Conservation (phyloP, 2,888 invertebrate species). For the Dinocampus coccinellae region DNA sequence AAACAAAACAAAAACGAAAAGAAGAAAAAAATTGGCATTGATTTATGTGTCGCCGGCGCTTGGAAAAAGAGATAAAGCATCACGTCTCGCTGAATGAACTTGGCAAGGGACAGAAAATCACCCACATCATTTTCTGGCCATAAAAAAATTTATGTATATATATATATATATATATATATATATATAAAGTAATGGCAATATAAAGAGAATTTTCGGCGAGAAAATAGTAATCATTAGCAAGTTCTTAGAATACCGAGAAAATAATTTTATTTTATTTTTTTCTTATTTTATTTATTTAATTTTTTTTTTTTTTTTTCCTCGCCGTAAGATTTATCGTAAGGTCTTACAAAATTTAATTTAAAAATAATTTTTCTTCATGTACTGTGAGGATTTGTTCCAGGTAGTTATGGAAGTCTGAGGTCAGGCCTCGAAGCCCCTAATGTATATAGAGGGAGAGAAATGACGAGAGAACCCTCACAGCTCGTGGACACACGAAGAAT, state of each 20-base stretch:
- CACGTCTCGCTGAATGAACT: conserved; percentile 9
- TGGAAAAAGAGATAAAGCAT: conserved; percentile 21
- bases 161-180: not conserved
- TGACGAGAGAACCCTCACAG: not conserved
- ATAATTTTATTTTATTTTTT: too few species aligned
- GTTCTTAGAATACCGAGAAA: too few species aligned
- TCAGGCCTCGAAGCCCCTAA: not conserved
- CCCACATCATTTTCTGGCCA: not conserved
- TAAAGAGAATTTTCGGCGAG: not conserved
- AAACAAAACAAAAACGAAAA: not conserved
- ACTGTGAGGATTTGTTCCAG: not conserved
- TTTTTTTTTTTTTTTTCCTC: not conserved
- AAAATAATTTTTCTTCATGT: not conserved
- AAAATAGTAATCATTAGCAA: too few species aligned
- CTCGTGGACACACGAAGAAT: not conserved
- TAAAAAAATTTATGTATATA: not conserved
- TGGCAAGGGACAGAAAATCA: not conserved
- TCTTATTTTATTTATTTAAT: not conserved
- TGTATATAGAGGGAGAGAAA: not conserved
- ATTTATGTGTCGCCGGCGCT: conserved; percentile 22
- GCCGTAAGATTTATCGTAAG: not conserved
- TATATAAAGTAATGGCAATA: not conserved
- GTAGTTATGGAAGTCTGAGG: conserved; percentile 16
- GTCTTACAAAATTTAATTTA: not conserved
- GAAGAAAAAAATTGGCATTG: conserved; percentile 13